Conservation (phyloP, 1,140 invertebrate species). For the Eriosoma lanigerum region DNA sequence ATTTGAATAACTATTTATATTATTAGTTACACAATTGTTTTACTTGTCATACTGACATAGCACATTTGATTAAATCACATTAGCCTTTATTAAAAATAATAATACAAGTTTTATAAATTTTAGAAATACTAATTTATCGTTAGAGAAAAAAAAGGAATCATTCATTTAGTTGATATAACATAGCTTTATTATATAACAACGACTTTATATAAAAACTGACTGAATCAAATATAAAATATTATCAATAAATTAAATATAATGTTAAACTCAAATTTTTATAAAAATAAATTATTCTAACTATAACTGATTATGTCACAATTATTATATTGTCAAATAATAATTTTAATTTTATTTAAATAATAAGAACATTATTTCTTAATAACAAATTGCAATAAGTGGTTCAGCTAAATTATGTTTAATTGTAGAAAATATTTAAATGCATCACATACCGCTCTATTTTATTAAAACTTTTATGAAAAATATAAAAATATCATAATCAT, state of each 20-base stretch:
- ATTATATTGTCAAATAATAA: conserved; percentile 3
- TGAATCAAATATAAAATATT: neutral
- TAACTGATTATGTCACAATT: conserved; percentile 10
- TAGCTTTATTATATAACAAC: neutral
- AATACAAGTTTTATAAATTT: neutral
- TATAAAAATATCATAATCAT: conserved; percentile 16
- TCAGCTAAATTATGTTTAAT: neutral
- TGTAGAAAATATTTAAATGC: neutral
- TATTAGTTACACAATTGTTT: neutral
- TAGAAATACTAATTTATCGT: neutral
- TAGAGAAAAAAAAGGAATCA: conserved; percentile 7
- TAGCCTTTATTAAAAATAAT: neutral
- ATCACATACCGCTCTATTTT: neutral
- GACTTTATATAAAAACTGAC: neutral
- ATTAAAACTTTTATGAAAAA: conserved; percentile 17
- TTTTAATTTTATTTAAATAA: neutral
- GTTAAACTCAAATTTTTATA: conserved; percentile 14
- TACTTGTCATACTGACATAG: neutral
- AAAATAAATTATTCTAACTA: neutral
- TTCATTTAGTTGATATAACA: conserved; percentile 2
- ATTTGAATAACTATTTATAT: neutral
- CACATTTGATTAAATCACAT: conserved; percentile 8
- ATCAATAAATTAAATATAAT: conserved; percentile 14
- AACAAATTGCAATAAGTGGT: neutral
- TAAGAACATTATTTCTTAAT: neutral